A percentile compares a stretch with the other conserved stretches of the same genome.
phyloP scores from a whole-genome alignment of 1,140 invertebrate species.

The Drosophila micromelanica region DNA sequence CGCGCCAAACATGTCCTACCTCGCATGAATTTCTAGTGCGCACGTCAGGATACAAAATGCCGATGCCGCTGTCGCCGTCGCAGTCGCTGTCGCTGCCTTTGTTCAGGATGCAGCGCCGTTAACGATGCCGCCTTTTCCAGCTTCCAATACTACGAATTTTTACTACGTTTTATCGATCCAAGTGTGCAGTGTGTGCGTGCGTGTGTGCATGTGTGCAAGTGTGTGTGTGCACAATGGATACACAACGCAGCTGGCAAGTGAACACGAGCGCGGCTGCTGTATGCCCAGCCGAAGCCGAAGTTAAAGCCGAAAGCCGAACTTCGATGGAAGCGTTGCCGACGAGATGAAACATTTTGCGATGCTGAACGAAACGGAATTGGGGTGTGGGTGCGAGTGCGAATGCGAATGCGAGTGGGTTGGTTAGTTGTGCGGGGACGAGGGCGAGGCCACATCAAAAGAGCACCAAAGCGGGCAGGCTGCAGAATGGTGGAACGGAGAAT shows the following conservation, averaged over 20 bases:
- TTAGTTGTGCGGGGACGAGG: conserved; percentile 34
- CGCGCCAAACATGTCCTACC: conserved; percentile 84
- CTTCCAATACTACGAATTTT: conserved; percentile 83
- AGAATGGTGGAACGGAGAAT: too few relatives aligned
- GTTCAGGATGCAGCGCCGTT: conserved; percentile 30
- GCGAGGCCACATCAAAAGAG: conserved; percentile 80
- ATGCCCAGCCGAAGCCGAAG: conserved; percentile 68
- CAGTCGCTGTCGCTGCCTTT: background rate
- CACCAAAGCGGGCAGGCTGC: conserved; percentile 20
- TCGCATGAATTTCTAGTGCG: conserved; percentile 78
- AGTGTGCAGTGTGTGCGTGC: conserved; percentile 28
- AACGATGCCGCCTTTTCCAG: conserved; percentile 62
- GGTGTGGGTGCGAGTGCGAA: conserved; percentile 1
- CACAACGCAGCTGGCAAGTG: conserved; percentile 31
- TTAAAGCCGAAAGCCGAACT: too few relatives aligned
- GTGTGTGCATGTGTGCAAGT: conserved; percentile 41
- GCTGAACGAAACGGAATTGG: background rate
- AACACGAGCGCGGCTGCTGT: conserved; percentile 58
- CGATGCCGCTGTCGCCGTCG: conserved; percentile 14
- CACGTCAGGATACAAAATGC: conserved; percentile 57
- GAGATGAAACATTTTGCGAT: conserved; percentile 5
- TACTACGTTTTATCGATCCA: conserved; percentile 83
- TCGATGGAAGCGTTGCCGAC: background rate
- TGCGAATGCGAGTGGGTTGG: conserved; percentile 23
- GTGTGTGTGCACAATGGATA: conserved; percentile 15